Evolutionary conservation across 1,140 invertebrate species (phyloP), one percentile per base, ranked within the genome.

Genomic region (Lucilia sericata): DNA sequence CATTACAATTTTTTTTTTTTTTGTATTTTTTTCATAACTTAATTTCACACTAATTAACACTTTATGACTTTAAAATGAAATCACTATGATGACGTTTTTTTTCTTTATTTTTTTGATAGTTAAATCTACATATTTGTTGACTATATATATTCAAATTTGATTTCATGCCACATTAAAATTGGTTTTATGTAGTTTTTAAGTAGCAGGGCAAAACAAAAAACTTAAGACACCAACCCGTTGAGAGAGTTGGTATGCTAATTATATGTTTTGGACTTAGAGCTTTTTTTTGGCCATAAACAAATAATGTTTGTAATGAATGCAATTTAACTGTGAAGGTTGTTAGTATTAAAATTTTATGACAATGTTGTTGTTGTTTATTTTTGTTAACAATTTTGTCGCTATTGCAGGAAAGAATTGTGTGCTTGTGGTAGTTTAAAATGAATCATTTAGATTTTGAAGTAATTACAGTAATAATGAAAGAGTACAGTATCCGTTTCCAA

Each of bases 31-130:
- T 21, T 70, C 9, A 21, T 70, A 70, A 70, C 9, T 12, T 70
- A 70, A 70, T 70, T 70, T 70, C 65, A 70, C 65, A 70, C 65
- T 70, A 70, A 70, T 70, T 70, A 70, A 70, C 65, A 25, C 21
- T 70, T 70, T 12, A 60, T 60, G 13, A 60, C 8, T 14, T 60
- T 21, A 19, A 21, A 70, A 70, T 70, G 19, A 70, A 70, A 70
- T 70, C 19, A 70, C 19, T 55, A 17, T 55, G 12, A n/a, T 17
- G 51, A 55, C 51, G 51, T 10, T 55, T 55, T 55, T 49, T 49
- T 19, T 19, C 19, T 65, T 19, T 19, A 3, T 65, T 65, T 65
- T n/a, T n/a, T n/a, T n/a, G n/a, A n/a, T n/a, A n/a, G n/a, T n/a
- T n/a, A n/a, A n/a, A n/a, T n/a, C n/a, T n/a, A n/a, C n/a, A n/a